These are phyloP conservation scores for Rhamphomyia laevipes DNA, from an alignment of 2,888 invertebrate genomes.

Conservation along the genomic window DNA sequence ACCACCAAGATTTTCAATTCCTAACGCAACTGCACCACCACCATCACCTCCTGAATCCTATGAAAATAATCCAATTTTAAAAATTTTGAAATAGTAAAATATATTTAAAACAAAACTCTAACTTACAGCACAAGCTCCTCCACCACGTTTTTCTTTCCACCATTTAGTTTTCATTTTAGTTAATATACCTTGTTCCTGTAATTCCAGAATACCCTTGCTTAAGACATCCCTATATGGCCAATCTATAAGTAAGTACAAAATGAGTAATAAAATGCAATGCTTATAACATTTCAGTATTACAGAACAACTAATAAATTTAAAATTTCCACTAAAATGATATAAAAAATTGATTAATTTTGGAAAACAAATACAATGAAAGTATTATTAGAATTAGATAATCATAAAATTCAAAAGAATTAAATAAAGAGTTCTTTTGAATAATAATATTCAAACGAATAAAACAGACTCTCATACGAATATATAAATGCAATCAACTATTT, in stretches of 20 bases:
- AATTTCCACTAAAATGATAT: not conserved
- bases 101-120: not conserved
- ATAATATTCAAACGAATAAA: not conserved
- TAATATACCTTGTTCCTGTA: conserved; percentile 74
- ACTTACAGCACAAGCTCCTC: conserved; percentile 54
- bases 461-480: not conserved
- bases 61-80: not conserved
- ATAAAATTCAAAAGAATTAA: not conserved
- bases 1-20: conserved; percentile 51
- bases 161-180: conserved; percentile 70
- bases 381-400: too few relatives aligned
- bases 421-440: not conserved
- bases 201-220: conserved; percentile 65
- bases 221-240: conserved; percentile 55
- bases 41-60: conserved; percentile 28
- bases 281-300: too few relatives aligned
- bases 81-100: not conserved
- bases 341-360: too few relatives aligned
- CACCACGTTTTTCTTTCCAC: conserved; percentile 78
- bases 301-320: not conserved
- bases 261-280: too few relatives aligned
- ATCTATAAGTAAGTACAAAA: conserved; percentile 21
- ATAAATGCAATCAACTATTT: not conserved
- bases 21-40: conserved; percentile 38
- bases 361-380: too few relatives aligned